Base-by-base conservation (phyloP, 92 coral and sea anemone species). In the Phenganax stokvisi region DNA sequence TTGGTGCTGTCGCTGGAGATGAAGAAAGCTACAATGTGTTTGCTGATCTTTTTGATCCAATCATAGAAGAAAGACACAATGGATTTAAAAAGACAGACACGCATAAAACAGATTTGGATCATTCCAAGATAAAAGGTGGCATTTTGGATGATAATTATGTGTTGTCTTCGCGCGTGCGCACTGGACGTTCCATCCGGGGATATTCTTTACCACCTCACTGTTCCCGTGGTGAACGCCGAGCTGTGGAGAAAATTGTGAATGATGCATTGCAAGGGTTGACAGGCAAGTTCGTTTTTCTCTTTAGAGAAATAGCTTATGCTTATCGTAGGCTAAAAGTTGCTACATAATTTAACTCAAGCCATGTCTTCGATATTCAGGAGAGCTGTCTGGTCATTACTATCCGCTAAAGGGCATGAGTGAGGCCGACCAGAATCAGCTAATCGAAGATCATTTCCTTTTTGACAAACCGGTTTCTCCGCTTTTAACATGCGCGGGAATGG, bases 401-500 rank as follows among this genome's bases (percentile, higher is more conserved):
- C 98, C 98, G 12, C 87, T 94, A 84, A 90, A 89, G 56, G 96
- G 92, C 30, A 94, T 94, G 98, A 90, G 91, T 60, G 89, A 86
- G 60, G 92, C 91, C 3, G 97, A 94, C 13, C 98, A 94, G 83
- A 88, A 94, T 71, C 97, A 92, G 57, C 84, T 94, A 9, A 94
- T 94, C 83, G 85, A 85, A 31, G 98, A 94, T 83, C 98, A 94
- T 88, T 93, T 93, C 79, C 84, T 93, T 86, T 93, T 93, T 83
- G 98, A 93, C 91, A 93, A 93, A 80, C 98, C 98, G 56, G 98
- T 94, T 27, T 94, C 98, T 55, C 98, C 98, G n/a, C 91, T 94
- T 20, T 88, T 94, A 88, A 94, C 98, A 57, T 94, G 98, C 86
- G 98, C 98, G 57, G 98, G 98, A 20, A 94, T 94, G 98, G 98